Base-by-base conservation (phyloP, 2,888 invertebrate species). In the Empis stercorea region DNA sequence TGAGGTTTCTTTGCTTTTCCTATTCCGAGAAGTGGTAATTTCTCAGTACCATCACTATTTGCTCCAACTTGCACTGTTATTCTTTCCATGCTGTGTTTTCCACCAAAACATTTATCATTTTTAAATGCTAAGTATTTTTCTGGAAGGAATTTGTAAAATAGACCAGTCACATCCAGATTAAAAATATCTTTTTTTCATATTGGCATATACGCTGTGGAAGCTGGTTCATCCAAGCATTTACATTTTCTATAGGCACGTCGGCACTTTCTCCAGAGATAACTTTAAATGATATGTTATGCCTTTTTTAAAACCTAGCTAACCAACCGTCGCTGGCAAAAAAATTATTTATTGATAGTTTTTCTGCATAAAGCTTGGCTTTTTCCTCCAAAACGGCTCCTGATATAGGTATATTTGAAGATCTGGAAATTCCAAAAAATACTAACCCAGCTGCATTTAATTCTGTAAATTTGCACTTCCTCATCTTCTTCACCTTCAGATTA, bases 11-110 rank as follows among this genome's bases (percentile, higher is more conserved):
- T 46, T 40, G 50, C 39, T 49, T 57, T 57, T 38, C 55, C 59
- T 20, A 58, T 59, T n/a, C 57, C 51, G 11, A 60, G 39, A 16
- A 56, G 40, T 46, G 55, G 53, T 43, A 49, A 23, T 53, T 59
- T 61, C 30, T 53, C 50, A 13, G 49, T 52, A 16, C 58, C 59
- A 48, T 39, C 45, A 51, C 54, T 55, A 51, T 58, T 60, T 16
- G 56, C 55, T 47, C 50, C 51, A 42, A 56, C 53, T 34, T 58
- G 47, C 34, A 55, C 52, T 23, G 58, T 59, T 16, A 59, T 41
- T 49, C 54, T 54, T 37, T 51, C 50, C 46, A 57, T 54, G 15
- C 53, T 56, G n/a, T 52, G 46, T 45, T 55, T 56, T 10, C 53
- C 55, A 34, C 54, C 57, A 27, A 43, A 37, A 49, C 55, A 56